These are phyloP conservation scores for Arion vulgaris DNA, from an alignment of 1,140 invertebrate genomes.

Conservation along the genomic window DNA sequence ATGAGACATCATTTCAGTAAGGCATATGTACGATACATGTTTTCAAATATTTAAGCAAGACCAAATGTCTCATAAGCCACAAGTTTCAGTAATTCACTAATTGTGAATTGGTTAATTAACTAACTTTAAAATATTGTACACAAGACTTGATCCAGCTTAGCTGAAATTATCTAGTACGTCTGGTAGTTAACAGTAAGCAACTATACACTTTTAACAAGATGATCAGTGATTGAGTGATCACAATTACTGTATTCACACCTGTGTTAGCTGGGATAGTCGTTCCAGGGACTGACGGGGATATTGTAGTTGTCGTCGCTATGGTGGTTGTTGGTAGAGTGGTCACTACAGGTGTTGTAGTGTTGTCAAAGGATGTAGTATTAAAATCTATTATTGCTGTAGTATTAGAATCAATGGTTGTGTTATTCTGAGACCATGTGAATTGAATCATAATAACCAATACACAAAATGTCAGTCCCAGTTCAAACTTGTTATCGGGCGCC, in stretches of 20 bases:
- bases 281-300: slow-evolving; percentile 30
- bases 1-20: too few relatives aligned
- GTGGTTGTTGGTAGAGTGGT: slow-evolving; percentile 40
- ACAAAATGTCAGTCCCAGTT: slow-evolving; percentile 1
- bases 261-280: slow-evolving; percentile 38
- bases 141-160: too few relatives aligned
- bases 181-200: too few relatives aligned
- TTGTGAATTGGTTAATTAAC: too few relatives aligned
- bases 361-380: not conserved
- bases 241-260: slow-evolving; percentile 23
- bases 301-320: slow-evolving; percentile 45
- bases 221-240: too few relatives aligned
- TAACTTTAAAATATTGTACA: too few relatives aligned
- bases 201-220: too few relatives aligned
- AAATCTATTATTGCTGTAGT: slow-evolving; percentile 10
- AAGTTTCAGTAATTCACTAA: too few relatives aligned
- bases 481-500: slow-evolving; percentile 50
- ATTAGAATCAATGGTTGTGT: slow-evolving; percentile 3
- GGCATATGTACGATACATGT: too few relatives aligned
- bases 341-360: slow-evolving; percentile 26
- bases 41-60: too few relatives aligned
- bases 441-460: not conserved
- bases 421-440: not conserved
- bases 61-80: too few relatives aligned
- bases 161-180: too few relatives aligned